These are phyloP conservation scores for Diloba caeruleocephala DNA, from an alignment of 2,888 invertebrate genomes.

Conservation along the genomic window DNA sequence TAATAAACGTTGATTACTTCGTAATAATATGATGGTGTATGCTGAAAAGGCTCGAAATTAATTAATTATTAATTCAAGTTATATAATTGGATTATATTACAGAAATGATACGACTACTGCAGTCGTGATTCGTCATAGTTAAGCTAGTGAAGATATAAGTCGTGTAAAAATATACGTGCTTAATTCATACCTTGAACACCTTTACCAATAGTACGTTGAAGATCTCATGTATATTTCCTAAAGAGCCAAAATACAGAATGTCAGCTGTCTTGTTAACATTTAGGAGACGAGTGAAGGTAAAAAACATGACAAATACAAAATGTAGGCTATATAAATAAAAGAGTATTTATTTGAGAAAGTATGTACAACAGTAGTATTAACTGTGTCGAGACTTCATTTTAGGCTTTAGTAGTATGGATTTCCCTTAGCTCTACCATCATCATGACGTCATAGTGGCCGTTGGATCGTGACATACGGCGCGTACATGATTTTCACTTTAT, in stretches of 20 bases:
- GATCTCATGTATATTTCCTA: background rate
- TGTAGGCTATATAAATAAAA: constrained; percentile 18
- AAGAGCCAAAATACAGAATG: constrained; percentile 23
- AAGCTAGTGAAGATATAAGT: background rate
- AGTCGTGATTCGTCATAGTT: background rate
- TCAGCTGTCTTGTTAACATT: constrained; percentile 38
- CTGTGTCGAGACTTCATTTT: background rate
- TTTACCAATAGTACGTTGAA: constrained; percentile 7
- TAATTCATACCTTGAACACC: background rate
- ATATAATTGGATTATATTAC: constrained; percentile 9
- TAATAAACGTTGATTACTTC: constrained; percentile 32
- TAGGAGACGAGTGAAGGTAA: constrained; percentile 20
- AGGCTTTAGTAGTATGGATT: too few species aligned
- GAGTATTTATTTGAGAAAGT: constrained; percentile 20
- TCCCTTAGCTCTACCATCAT: too few species aligned
- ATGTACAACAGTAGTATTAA: background rate
- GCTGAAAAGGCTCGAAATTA: constrained; percentile 8
- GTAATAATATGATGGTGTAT: constrained; percentile 7
- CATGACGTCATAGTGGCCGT: too few species aligned
- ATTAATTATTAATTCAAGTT: constrained; percentile 17
- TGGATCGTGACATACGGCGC: too few species aligned
- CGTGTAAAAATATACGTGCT: constrained; percentile 6
- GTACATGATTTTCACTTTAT: too few species aligned
- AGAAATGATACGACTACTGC: background rate
- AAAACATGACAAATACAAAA: constrained; percentile 28